Evolutionary conservation across 2,797 vertebrate species (phyloP).

Genomic region (Thunnus albacares): DNA sequence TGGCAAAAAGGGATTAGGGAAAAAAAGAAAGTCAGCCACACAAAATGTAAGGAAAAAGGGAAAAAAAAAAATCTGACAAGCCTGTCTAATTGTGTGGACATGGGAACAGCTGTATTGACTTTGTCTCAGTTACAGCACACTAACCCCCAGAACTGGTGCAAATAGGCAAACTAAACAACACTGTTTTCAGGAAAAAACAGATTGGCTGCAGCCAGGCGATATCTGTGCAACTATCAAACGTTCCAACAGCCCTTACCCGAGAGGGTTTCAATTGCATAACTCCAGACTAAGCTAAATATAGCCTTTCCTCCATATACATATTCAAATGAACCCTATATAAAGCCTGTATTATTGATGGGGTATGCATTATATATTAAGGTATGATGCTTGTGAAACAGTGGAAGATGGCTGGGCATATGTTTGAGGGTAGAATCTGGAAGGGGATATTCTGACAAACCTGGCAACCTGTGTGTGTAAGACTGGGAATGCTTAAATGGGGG

Average conservation of each 20-base stretch:
- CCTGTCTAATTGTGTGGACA: conserved; percentile 64
- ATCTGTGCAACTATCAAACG: conserved; percentile 63
- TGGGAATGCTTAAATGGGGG: conserved; percentile 62
- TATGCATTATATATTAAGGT: conserved; percentile 69
- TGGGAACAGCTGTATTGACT: conserved; percentile 76
- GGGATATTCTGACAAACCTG: conserved; percentile 35
- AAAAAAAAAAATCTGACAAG: conserved; percentile 45
- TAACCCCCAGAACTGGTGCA: conserved; percentile 59
- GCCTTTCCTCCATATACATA: conserved; percentile 76
- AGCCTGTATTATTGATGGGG: conserved; percentile 81
- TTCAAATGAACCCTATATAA: conserved; percentile 80
- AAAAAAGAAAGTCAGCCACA: conserved; percentile 46
- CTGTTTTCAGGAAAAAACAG: conserved; percentile 51
- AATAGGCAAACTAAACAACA: conserved; percentile 69
- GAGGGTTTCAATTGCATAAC: conserved; percentile 77
- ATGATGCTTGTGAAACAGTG: conserved; percentile 49
- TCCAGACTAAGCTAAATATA: conserved; percentile 79
- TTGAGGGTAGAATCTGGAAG: conserved; percentile 4
- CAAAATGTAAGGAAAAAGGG: conserved; percentile 55
- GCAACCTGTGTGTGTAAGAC: conserved; percentile 32
- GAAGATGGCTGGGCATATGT: conserved; percentile 35
- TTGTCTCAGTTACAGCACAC: conserved; percentile 69
- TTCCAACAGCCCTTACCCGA: conserved; percentile 47
- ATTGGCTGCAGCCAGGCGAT: conserved; percentile 49
- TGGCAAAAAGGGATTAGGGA: conserved; percentile 62